phyloP scores from a whole-genome alignment of 2,113 vertebrate species.

The Bothrops jararaca region DNA sequence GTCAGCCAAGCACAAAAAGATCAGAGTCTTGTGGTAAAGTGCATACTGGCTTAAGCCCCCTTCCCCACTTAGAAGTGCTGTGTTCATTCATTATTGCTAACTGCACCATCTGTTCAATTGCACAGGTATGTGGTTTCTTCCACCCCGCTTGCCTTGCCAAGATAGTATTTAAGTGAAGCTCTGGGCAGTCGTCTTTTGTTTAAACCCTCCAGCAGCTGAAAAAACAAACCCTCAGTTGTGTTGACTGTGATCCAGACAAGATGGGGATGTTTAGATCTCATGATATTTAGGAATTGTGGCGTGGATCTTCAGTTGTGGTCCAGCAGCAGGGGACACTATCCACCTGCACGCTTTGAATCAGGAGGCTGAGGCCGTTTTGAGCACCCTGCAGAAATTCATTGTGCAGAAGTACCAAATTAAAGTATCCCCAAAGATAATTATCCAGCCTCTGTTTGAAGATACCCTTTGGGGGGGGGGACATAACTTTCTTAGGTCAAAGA shows the following conservation, averaged over 20 bases:
- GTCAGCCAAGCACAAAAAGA: slow-evolving; percentile 52
- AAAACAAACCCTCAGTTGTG: neutral
- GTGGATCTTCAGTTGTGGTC: neutral
- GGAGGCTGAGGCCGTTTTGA: neutral
- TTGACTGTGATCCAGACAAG: neutral
- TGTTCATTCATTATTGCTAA: slow-evolving; percentile 18
- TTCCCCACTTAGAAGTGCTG: slow-evolving; percentile 3
- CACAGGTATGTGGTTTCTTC: slow-evolving; percentile 52
- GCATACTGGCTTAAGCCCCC: slow-evolving; percentile 24
- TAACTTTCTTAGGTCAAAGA: neutral
- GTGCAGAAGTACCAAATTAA: neutral
- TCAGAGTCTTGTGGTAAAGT: slow-evolving; percentile 47
- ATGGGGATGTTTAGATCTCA: neutral
- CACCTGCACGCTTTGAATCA: neutral
- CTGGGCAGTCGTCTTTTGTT: slow-evolving; percentile 17
- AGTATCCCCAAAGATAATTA: neutral
- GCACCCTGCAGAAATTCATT: neutral
- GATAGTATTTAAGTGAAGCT: slow-evolving; percentile 36
- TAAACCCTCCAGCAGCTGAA: neutral
- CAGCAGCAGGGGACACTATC: neutral
- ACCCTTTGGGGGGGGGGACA: neutral
- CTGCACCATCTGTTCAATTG: slow-evolving; percentile 31
- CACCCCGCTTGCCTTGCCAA: slow-evolving; percentile 18
- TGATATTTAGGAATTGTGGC: neutral
- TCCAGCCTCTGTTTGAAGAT: neutral